Evolutionary conservation across 2,797 vertebrate species (phyloP).

Genomic region (Valencia hispanica): DNA sequence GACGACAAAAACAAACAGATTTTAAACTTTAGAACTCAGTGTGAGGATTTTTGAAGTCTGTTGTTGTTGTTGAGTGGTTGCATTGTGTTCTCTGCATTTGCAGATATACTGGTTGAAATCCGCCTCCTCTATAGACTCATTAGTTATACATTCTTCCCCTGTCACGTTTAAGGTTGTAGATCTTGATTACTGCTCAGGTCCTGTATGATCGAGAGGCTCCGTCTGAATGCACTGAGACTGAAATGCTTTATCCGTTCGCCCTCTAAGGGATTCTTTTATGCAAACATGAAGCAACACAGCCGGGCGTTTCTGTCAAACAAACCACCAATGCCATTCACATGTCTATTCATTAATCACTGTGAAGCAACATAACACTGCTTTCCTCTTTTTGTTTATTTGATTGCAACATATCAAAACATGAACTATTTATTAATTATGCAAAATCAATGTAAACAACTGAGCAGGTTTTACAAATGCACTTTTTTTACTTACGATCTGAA

Average conservation of each 20-base stretch:
- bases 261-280: constrained; percentile 56
- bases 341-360: constrained; percentile 33
- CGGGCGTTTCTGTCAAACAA: constrained; percentile 19
- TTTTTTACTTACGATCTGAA: constrained; percentile 14
- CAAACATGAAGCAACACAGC: constrained; percentile 42
- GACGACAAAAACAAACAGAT: background rate
- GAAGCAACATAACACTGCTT: constrained; percentile 15
- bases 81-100: constrained; percentile 13
- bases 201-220: constrained; percentile 37
- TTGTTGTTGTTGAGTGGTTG: constrained; percentile 14
- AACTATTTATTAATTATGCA: constrained; percentile 62
- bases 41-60: background rate
- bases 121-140: background rate
- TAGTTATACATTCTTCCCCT: background rate
- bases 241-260: constrained; percentile 56
- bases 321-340: constrained; percentile 51
- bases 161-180: constrained; percentile 8
- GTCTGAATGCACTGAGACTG: constrained; percentile 56
- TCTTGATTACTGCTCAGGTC: constrained; percentile 65
- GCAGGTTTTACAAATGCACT: constrained; percentile 42
- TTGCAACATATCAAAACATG: constrained; percentile 23
- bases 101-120: constrained; percentile 26
- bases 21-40: background rate
- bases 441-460: constrained; percentile 26
- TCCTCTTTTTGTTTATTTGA: constrained; percentile 3